Evolutionary conservation across 1,140 invertebrate species (phyloP), one percentile per base, ranked within the genome.

Genomic region (Tyrophagus putrescentiae): DNA sequence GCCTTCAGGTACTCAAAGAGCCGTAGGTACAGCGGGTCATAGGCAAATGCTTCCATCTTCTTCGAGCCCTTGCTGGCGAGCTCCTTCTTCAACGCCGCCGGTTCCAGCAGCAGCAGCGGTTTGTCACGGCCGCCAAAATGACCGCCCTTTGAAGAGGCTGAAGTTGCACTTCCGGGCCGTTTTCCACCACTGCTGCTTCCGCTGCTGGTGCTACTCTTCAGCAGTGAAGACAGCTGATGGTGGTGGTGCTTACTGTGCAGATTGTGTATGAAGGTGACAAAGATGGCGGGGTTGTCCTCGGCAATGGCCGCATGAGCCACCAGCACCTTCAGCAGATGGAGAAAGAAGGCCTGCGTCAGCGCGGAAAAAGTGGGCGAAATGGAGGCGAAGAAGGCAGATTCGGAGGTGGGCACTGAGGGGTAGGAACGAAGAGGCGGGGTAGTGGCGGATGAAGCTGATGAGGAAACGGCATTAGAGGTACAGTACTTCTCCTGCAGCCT

Each of bases 311-410:
- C 21, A 56, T 62, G 53, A 21, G 53, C 28, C n/a, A 18, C 31
- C 4, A 63, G n/a, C 11, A 63, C 16, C 45, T 60, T 63, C 7
- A 52, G 21, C 21, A 60, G 11, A 54, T 63, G 58, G 5, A 33
- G 16, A 18, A 60, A 39, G 28, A 44, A 32, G 31, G 13, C 6
- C 13, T 62, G 9, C 11, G 32, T 25, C n/a, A 27, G 21, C 21
- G 21, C 9, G 3, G 21, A 41, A 42, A 63, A 54, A 3, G 53
- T 13, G 1, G 32, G n/a, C 0, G 57, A 41, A 21, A 50, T 31
- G 9, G n/a, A 11, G n/a, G n/a, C n/a, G n/a, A n/a, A n/a, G n/a
- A n/a, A n/a, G n/a, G n/a, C n/a, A n/a, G n/a, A n/a, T n/a, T n/a
- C n/a, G n/a, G n/a, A n/a, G n/a, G n/a, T n/a, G n/a, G n/a, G n/a